Evolutionary conservation across 2,888 invertebrate genomes (phyloP), one percentile per base, ranked within the genome.

Genomic region (Yponomeuta plumbellus): DNA sequence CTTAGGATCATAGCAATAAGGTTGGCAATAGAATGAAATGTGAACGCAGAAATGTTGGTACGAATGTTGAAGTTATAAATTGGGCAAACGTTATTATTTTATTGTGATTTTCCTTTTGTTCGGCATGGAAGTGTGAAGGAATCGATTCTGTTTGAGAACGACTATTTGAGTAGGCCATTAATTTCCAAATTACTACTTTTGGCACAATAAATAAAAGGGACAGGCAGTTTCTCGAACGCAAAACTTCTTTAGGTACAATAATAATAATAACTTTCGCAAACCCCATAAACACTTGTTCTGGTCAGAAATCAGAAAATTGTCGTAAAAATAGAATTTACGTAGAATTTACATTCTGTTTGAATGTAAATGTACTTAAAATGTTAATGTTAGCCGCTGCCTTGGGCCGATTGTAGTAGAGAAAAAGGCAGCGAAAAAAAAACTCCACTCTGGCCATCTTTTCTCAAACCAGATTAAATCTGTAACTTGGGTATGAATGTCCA

Each of bases 71-170:
- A n/a, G 62, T 62, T 34, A 39, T 62, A 62, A 62, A 62, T 62
- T 62, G 62, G 8, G 11, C 6, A n/a, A n/a, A 20, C 34, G 17
- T 52, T 39, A 62, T 62, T 62, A 34, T 62, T 39, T 62, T 61
- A 62, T n/a, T 39, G 20, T 20, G 62, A 62, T 34, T 62, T 62
- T 17, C 11, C 34, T 39, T 20, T 39, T 26, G 26, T 62, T 62
- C 39, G 39, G 34, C 62, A 62, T 39, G 39, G 39, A 62, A 34
- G 62, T 62, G 62, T 62, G 62, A 62, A 62, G n/a, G 17, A 20
- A 62, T 62, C 5, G 6, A 39, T 62, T 62, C 20, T 62, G 34
- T 39, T 13, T 13, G 59, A 11, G 10, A 22, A 21, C 21, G 21
- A 13, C 23, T 59, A 23, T 59, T 59, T 59, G 23, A 13, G 22